Evolutionary conservation across 2,888 invertebrate species (phyloP).

Genomic region (Cryptus armator): DNA sequence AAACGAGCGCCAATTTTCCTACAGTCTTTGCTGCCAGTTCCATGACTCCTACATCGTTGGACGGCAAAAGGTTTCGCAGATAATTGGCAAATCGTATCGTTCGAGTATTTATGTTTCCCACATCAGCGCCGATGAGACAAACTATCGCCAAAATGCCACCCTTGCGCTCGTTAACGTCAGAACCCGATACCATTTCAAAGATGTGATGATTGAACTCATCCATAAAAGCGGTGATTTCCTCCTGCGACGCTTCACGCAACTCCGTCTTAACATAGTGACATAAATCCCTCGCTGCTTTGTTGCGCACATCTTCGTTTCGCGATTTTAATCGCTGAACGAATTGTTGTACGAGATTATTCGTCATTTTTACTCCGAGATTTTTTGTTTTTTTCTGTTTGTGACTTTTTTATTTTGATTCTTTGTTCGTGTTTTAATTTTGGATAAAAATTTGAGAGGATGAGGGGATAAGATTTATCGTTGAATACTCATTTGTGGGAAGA

Average conservation of each 20-base stretch:
- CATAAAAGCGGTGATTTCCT: slow-evolving; percentile 95
- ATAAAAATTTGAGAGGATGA: neutral
- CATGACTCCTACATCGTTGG: slow-evolving; percentile 97
- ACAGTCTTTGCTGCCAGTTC: slow-evolving; percentile 98
- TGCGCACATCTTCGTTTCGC: slow-evolving; percentile 93
- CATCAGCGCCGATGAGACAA: slow-evolving; percentile 96
- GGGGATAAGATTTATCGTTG: slow-evolving; percentile 4
- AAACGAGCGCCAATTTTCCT: slow-evolving; percentile 95
- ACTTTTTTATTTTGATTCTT: neutral
- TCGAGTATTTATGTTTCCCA: slow-evolving; percentile 95
- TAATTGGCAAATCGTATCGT: slow-evolving; percentile 97
- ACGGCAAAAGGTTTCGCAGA: slow-evolving; percentile 94
- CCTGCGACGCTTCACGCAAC: slow-evolving; percentile 94
- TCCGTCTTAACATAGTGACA: slow-evolving; percentile 97
- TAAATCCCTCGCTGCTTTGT: slow-evolving; percentile 95
- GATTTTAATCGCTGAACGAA: slow-evolving; percentile 96
- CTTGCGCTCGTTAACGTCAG: slow-evolving; percentile 97
- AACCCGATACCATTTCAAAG: slow-evolving; percentile 97
- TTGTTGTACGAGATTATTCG: slow-evolving; percentile 89
- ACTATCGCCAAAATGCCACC: slow-evolving; percentile 98
- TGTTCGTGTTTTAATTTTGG: neutral
- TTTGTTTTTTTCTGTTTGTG: slow-evolving; percentile 4
- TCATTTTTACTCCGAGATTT: slow-evolving; percentile 83
- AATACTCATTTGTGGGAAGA: neutral
- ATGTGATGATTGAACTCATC: slow-evolving; percentile 98